Base-by-base conservation (phyloP, 2,888 invertebrate species). In the Danaus chrysippus region DNA sequence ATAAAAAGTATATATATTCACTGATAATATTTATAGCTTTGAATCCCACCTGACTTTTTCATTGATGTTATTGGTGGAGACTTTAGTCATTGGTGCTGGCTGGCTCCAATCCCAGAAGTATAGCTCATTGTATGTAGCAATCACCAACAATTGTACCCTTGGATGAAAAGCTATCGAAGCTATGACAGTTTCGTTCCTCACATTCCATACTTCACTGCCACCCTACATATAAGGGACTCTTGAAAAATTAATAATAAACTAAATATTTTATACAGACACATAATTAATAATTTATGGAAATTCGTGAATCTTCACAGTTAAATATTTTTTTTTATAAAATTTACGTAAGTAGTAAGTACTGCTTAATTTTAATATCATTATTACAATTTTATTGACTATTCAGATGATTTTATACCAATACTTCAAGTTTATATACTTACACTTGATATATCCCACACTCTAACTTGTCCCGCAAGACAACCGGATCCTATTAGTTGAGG, bases 101-200 rank as follows among this genome's bases (percentile, higher is more conserved):
- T 93, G 93, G 73, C 94, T 94, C 97, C 97, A 97, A 78, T 97
- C 96, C 97, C 97, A 97, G 83, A 97, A 96, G 79, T 95, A 94
- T 10, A 97, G 91, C 79, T 95, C 94, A 88, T 96, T 96, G 76
- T 92, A 94, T 0, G 96, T 95, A 17, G 97, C 97, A 73, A 97
- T 95, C n/a, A 96, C 96, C 58, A 97, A 87, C 64, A 97, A 89
- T 71, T 95, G 93, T 74, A 96, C 95, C 19, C 93, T 92, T 0
- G 97, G 97, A 83, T 97, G 97, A 84, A 97, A 97, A 9, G 97
- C 95, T 68, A 97, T 92, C 0, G 97, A 97, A 1, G 97, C 95
- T 72, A 97, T 96, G 17, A 95, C 95, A 13, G 94, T 94, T 76
- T 94, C 93, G 71, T 93, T 93, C 55, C 93, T 92, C 0, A 94